Conservation (phyloP, 2,797 vertebrate genomes). For the Epinephelus malabaricus region DNA sequence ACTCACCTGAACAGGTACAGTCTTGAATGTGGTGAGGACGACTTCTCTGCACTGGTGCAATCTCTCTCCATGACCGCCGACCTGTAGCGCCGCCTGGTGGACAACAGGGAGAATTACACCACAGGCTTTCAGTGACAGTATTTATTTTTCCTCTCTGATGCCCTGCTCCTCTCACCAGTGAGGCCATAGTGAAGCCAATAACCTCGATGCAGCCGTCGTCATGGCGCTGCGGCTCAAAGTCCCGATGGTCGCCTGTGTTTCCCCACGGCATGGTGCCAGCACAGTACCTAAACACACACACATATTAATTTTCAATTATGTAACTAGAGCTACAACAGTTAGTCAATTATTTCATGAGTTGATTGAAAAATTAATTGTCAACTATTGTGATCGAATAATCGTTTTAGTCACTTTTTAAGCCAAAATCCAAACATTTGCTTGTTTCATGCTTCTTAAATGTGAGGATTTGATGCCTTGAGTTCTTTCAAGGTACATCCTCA, state of each 20-base stretch:
- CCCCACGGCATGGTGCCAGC: constrained; percentile 99
- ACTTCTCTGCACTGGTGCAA: constrained; percentile 98
- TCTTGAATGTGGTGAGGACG: constrained; percentile 94
- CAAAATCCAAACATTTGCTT: no score
- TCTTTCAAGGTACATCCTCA: no score
- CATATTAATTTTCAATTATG: not conserved
- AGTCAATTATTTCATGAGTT: no score
- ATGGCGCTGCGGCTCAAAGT: constrained; percentile 98
- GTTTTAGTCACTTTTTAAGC: no score
- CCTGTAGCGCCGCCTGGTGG: constrained; percentile 95
- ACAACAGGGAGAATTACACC: constrained; percentile 1
- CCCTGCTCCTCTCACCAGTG: constrained; percentile 88
- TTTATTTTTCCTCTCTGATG: not conserved
- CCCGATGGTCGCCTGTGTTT: constrained; percentile 96
- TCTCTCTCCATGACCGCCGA: constrained; percentile 96
- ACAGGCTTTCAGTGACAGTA: not conserved
- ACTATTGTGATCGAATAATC: no score
- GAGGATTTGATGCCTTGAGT: no score
- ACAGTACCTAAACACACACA: constrained; percentile 90
- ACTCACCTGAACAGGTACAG: constrained; percentile 96
- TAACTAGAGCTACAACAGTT: no score
- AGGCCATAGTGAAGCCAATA: constrained; percentile 98
- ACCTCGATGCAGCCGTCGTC: constrained; percentile 99
- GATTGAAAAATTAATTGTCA: no score
- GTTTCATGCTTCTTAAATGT: no score